phyloP scores from a whole-genome alignment of 2,113 vertebrate species.

The Mixornis gularis region DNA sequence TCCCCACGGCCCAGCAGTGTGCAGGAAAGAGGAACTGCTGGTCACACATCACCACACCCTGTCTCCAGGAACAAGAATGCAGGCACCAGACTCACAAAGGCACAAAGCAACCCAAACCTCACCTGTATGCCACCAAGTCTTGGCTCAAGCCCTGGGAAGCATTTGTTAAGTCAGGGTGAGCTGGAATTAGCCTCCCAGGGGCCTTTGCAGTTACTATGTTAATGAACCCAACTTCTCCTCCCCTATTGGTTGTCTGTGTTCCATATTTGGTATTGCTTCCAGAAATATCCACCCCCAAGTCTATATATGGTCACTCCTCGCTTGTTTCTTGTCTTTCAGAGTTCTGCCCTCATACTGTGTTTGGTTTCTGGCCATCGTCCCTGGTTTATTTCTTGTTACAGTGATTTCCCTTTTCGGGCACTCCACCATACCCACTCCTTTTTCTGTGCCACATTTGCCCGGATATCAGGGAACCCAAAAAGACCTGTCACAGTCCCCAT shows the following conservation, averaged over 20 bases:
- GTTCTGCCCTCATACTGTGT: background rate
- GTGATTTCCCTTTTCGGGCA: background rate
- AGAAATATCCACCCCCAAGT: background rate
- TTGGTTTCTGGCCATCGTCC: background rate
- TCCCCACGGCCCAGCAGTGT: background rate
- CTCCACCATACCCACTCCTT: background rate
- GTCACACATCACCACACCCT: background rate
- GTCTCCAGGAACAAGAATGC: background rate
- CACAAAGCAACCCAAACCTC: background rate
- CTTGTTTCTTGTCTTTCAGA: background rate
- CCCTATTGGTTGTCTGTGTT: background rate
- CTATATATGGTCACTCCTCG: background rate
- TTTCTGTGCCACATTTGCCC: background rate
- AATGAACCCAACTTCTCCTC: background rate
- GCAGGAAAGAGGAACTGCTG: background rate
- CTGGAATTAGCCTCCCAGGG: background rate
- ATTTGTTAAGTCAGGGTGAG: background rate
- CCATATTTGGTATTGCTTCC: background rate
- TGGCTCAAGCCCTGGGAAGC: background rate
- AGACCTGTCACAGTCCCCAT: background rate
- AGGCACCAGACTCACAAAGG: background rate
- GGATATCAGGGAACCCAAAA: background rate
- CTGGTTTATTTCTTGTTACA: background rate
- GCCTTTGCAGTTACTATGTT: background rate
- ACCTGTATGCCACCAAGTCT: fast-evolving